phyloP scores from a whole-genome alignment of 2,797 vertebrate genomes.

The Hypotaenidia okinawae region DNA sequence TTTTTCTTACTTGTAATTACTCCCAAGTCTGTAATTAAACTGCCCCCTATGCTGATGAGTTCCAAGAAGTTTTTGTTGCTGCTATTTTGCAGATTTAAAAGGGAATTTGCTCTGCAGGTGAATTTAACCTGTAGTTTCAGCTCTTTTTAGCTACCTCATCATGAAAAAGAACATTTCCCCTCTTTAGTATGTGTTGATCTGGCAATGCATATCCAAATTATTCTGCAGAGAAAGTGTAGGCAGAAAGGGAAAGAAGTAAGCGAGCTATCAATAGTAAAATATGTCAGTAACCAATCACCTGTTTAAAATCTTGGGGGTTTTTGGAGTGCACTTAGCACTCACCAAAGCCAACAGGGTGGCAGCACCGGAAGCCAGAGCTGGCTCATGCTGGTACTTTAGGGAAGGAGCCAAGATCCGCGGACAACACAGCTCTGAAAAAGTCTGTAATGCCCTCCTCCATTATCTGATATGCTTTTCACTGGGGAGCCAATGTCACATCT shows the following conservation, averaged over 20 bases:
- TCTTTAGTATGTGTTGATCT: background rate
- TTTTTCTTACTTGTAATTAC: constrained; percentile 19
- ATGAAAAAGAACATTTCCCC: background rate
- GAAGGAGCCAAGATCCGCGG: accelerated
- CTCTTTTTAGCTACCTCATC: background rate
- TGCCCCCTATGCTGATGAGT: background rate
- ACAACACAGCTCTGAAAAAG: background rate
- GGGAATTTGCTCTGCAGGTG: background rate
- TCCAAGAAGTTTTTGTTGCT: background rate
- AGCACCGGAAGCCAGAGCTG: background rate
- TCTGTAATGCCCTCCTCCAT: background rate
- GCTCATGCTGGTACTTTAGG: background rate
- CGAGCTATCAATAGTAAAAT: background rate
- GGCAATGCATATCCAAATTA: background rate
- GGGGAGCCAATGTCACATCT: background rate
- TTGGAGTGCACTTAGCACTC: background rate
- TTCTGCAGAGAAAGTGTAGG: background rate
- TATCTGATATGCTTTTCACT: background rate
- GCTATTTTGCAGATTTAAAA: background rate
- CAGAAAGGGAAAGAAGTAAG: background rate
- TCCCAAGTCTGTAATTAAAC: constrained; percentile 32
- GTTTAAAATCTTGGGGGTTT: background rate
- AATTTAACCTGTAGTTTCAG: background rate
- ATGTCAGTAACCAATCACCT: background rate
- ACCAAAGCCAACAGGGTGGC: background rate